Percentiles rank a stretch among this genome's conserved stretches.
Evolutionary conservation across 64 coral and sea anemone genomes (phyloP).

Genomic region (Astreopora myriophthalma): DNA sequence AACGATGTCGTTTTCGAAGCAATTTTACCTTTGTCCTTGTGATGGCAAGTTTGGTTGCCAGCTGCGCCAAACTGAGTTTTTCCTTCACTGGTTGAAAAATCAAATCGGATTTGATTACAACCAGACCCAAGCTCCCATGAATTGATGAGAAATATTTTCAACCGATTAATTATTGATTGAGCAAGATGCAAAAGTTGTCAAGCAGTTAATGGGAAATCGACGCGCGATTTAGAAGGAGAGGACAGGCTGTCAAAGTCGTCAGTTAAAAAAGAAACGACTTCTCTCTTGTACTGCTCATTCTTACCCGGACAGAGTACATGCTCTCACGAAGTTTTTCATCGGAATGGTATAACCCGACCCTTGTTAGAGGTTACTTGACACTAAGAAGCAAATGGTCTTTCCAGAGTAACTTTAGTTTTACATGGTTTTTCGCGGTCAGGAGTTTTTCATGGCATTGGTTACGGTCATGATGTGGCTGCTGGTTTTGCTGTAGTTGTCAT

Average conservation of each 20-base stretch:
- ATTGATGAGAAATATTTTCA: conserved; percentile 22
- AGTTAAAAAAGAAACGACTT: background rate
- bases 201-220: background rate
- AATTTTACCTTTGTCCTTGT: background rate
- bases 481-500: too few relatives aligned
- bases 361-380: too few relatives aligned
- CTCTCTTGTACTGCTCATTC: background rate
- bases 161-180: conserved; percentile 49
- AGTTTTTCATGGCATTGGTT: too few relatives aligned
- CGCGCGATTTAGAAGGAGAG: background rate
- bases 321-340: too few relatives aligned
- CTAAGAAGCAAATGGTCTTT: too few relatives aligned
- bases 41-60: background rate
- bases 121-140: conserved; percentile 19
- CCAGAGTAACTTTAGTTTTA: too few relatives aligned
- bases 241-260: background rate
- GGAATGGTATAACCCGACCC: too few relatives aligned
- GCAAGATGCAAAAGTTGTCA: conserved; percentile 43
- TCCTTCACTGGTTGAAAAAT: conserved; percentile 9
- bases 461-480: too few relatives aligned
- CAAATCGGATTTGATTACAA: conserved; percentile 34
- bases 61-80: background rate
- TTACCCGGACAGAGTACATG: too few relatives aligned
- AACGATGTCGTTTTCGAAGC: conserved; percentile 8
- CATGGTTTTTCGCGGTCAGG: too few relatives aligned